Evolutionary conservation across 2,888 invertebrate species (phyloP), one percentile per base, ranked within the genome.

Genomic region (Amblyjoppa proteus): DNA sequence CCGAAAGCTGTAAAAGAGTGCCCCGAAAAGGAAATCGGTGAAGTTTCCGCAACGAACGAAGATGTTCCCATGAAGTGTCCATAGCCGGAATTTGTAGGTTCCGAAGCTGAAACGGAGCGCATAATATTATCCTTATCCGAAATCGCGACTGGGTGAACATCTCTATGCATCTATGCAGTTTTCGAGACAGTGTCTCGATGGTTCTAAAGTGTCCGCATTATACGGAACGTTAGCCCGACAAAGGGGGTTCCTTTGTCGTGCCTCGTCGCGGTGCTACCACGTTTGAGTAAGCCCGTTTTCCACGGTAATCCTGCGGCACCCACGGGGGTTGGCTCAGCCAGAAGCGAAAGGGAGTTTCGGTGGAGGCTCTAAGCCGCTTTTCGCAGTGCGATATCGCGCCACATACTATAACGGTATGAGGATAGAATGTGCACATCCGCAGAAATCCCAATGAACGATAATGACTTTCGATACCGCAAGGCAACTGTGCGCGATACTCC

Each of bases 241-340:
- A 85, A 77, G 77, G 80, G 66, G 69, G 51, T 31, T 16, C 68
- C 53, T 80, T 75, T 76, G 45, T 76, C 73, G 75, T 45, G 25
- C 25, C 51, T 73, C 74, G 58, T 77, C 64, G 64, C 56, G 71
- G 66, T 51, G 25, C 51, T 53, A n/a, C 41, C 61, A 64, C 64
- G 34, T 76, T 76, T 76, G 66, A 76, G 64, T 79, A 87, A 81
- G 73, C 80, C 70, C 79, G 78, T 84, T 83, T 78, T 81, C 79
- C 75, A 73, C 69, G 77, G 79, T 85, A 86, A 83, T 86, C 80
- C 84, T 73, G 83, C 85, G 76, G 86, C 70, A 49, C 79, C 75
- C 85, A 74, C 78, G 71, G 73, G 69, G 38, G 61, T 76, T 61
- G 75, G 31, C 38, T 53, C 41, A 61, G 34, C 25, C 56, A 11